phyloP scores from a whole-genome alignment of 2,888 invertebrate genomes.

The Drosophila fungiperda region DNA sequence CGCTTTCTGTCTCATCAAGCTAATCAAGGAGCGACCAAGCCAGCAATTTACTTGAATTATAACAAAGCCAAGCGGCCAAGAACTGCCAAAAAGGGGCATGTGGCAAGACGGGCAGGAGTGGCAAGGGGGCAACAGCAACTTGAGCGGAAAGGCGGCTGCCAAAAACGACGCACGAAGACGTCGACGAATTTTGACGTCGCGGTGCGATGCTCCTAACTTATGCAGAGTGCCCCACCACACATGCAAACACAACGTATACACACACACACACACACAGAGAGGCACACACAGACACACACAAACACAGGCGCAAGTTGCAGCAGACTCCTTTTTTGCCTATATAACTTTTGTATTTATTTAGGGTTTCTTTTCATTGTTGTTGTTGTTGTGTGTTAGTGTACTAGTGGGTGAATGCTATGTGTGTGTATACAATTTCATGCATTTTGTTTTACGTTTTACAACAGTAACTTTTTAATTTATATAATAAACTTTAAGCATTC shows the following conservation, averaged over 20 bases:
- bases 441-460: neutral
- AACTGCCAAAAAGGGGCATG: slow-evolving; percentile 8
- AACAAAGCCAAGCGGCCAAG: slow-evolving; percentile 50
- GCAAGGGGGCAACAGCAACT: slow-evolving; percentile 1
- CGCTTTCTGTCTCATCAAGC: slow-evolving; percentile 37
- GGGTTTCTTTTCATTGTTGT: slow-evolving; percentile 37
- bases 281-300: slow-evolving; percentile 2
- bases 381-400: slow-evolving; percentile 8
- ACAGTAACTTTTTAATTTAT: slow-evolving; percentile 6
- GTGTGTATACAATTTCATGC: slow-evolving; percentile 1
- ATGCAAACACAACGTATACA: slow-evolving; percentile 43
- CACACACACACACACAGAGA: slow-evolving; percentile 18
- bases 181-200: slow-evolving; percentile 42
- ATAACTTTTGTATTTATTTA: slow-evolving; percentile 65
- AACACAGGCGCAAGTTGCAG: slow-evolving; percentile 54
- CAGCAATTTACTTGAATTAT: slow-evolving; percentile 64
- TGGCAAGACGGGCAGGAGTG: neutral
- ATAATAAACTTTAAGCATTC: slow-evolving; percentile 2
- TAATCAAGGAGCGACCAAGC: slow-evolving; percentile 68
- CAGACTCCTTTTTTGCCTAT: slow-evolving; percentile 56
- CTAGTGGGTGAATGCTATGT: slow-evolving; percentile 4
- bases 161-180: slow-evolving; percentile 56
- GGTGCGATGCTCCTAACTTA: slow-evolving; percentile 55
- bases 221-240: slow-evolving; percentile 61
- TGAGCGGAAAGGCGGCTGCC: slow-evolving; percentile 46